Conservation (phyloP, 2,113 vertebrate species). For the Gnathonemus longibarbis region DNA sequence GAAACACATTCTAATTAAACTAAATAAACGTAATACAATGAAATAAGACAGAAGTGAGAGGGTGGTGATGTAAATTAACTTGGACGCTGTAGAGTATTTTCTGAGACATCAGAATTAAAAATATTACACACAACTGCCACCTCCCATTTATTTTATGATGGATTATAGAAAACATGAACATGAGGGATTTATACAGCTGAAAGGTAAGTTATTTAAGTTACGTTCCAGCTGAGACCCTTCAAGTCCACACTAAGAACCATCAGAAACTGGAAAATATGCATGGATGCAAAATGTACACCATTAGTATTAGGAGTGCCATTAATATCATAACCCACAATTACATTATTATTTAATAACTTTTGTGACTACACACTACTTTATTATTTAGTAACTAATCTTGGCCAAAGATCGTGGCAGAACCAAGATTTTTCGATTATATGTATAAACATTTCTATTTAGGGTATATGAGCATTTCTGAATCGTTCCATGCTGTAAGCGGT, state of each 20-base stretch:
- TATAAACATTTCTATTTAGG: background rate
- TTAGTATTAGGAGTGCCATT: background rate
- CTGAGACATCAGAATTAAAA: background rate
- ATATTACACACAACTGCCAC: background rate
- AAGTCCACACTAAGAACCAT: background rate
- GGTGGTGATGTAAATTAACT: background rate
- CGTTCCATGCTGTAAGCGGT: background rate
- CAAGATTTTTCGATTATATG: background rate
- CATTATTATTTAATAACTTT: background rate
- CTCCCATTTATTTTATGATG: background rate
- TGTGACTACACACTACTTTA: background rate
- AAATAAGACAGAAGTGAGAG: conserved; percentile 1
- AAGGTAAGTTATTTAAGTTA: background rate
- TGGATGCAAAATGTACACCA: background rate
- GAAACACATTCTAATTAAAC: conserved; percentile 3
- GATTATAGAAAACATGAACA: background rate
- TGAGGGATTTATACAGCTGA: background rate
- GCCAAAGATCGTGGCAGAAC: background rate
- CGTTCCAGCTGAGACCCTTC: background rate
- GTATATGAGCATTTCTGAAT: background rate
- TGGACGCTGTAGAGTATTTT: background rate
- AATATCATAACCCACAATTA: background rate
- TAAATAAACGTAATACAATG: background rate
- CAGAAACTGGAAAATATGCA: background rate
- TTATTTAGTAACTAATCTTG: background rate